Conservation (phyloP, 1,140 invertebrate species). For the Xylocopa sonorina region DNA sequence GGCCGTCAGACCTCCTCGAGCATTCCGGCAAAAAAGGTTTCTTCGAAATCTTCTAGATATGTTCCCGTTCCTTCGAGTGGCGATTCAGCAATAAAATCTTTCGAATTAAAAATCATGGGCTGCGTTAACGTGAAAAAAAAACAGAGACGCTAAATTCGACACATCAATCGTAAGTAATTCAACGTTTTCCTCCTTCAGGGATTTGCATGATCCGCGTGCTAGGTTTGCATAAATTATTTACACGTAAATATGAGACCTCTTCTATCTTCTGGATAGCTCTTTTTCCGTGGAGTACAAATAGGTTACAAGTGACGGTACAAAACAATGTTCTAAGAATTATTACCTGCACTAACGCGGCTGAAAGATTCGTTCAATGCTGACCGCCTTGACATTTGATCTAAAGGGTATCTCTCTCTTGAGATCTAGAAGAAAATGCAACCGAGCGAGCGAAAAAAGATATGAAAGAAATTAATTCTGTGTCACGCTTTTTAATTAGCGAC, state of each 20-base stretch:
- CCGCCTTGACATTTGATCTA: not conserved
- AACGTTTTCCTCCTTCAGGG: not conserved
- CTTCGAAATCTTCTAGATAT: too few species aligned
- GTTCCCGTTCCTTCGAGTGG: too few species aligned
- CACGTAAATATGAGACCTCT: not conserved
- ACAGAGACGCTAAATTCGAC: not conserved
- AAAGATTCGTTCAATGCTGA: not conserved
- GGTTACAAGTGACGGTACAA: not conserved
- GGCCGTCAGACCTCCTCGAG: not conserved
- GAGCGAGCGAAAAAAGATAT: too few species aligned
- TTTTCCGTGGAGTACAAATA: not conserved
- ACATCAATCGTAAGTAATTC: constrained; percentile 9
- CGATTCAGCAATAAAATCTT: too few species aligned
- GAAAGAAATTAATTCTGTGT: not conserved
- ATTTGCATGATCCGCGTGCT: not conserved
- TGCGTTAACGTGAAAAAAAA: not conserved
- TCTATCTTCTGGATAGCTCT: too few species aligned
- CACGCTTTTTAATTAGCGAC: not conserved
- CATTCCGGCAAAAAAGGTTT: not conserved
- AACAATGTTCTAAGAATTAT: not conserved
- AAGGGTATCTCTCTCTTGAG: not conserved
- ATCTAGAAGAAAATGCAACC: not conserved
- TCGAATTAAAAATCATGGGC: too few species aligned
- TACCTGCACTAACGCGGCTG: not conserved
- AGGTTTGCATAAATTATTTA: constrained; percentile 5